Evolutionary conservation across 2,797 vertebrate genomes (phyloP), one percentile per base, ranked within the genome.

Genomic region (Chaetodon trifasciatus): DNA sequence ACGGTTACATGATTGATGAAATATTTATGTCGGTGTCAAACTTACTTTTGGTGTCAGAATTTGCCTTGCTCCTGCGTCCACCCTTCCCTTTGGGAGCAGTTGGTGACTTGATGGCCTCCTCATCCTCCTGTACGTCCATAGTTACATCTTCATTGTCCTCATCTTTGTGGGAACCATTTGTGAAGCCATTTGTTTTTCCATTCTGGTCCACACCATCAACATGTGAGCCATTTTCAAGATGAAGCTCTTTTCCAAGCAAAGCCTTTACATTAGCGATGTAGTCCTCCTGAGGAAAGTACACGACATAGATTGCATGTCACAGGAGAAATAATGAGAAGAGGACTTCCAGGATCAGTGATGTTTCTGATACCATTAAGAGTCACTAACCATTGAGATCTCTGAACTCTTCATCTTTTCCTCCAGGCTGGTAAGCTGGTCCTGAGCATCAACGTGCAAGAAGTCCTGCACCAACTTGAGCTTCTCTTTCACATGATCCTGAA

Each of bases 181-280:
- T 75, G 74, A 94, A 92, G 23, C 97, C 97, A 4, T 97, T 97
- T 0, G 91, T 71, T 63, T 96, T 96, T 70, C 90, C 94, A 16
- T 94, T 95, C 69, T 94, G 88, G 74, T 92, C 86, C 4, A 24
- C 73, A 0, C 78, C 85, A 12, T 94, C 94, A 21, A 23, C 70
- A n/a, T 88, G 88, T 1, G 90, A 89, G 16, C 96, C 96, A 1
- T 97, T 97, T 74, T 94, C 96, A 47, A 91, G 81, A 15, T 88
- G 89, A 39, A 98, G 94, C 88, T 97, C 96, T 78, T 95, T 96
- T 78, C 92, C 96, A 85, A 99, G 94, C 81, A 99, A 85, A 17
- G 96, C 93, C 87, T 98, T 97, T 42, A 99, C 98, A 94, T 97
- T 96, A 53, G 96, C 95, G 83, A 97, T 91, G 92, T 99, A 99